A percentile compares a stretch with the other conserved stretches of the same genome.
Conservation (phyloP, 2,888 invertebrate genomes). For the Beris chalybata region DNA sequence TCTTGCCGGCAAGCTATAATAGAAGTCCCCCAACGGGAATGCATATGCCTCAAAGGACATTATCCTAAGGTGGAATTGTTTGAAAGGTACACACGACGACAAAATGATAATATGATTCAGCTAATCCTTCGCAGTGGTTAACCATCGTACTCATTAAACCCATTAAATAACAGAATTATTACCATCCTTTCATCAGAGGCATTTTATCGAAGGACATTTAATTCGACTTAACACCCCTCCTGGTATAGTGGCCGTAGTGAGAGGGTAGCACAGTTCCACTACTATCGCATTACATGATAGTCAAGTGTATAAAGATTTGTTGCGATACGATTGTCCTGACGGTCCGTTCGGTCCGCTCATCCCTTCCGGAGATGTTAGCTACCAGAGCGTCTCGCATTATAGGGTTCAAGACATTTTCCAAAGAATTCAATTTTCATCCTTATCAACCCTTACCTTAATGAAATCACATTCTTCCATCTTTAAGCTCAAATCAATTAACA, state of each 20-base stretch:
- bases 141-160: slow-evolving; percentile 25
- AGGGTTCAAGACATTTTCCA: slow-evolving; percentile 12
- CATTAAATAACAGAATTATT: slow-evolving; percentile 34
- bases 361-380: background rate
- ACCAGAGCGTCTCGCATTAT: background rate
- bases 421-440: slow-evolving; percentile 38
- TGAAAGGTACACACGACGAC: slow-evolving; percentile 13
- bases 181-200: slow-evolving; percentile 22
- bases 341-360: background rate
- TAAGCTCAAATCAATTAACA: slow-evolving; percentile 40
- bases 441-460: slow-evolving; percentile 39
- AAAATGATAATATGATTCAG: slow-evolving; percentile 28
- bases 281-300: slow-evolving; percentile 28
- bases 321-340: slow-evolving; percentile 21
- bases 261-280: slow-evolving; percentile 7
- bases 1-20: slow-evolving; percentile 11
- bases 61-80: too few species aligned
- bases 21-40: slow-evolving; percentile 8
- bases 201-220: slow-evolving; percentile 34
- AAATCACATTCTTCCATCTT: slow-evolving; percentile 39
- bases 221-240: slow-evolving; percentile 35
- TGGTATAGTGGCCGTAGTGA: background rate
- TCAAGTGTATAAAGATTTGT: slow-evolving; percentile 28
- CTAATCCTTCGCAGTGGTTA: slow-evolving; percentile 26
- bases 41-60: slow-evolving; percentile 14